These are phyloP conservation scores for Sturnira hondurensis DNA, from an alignment of 2,113 vertebrate species.

Conservation along the genomic window DNA sequence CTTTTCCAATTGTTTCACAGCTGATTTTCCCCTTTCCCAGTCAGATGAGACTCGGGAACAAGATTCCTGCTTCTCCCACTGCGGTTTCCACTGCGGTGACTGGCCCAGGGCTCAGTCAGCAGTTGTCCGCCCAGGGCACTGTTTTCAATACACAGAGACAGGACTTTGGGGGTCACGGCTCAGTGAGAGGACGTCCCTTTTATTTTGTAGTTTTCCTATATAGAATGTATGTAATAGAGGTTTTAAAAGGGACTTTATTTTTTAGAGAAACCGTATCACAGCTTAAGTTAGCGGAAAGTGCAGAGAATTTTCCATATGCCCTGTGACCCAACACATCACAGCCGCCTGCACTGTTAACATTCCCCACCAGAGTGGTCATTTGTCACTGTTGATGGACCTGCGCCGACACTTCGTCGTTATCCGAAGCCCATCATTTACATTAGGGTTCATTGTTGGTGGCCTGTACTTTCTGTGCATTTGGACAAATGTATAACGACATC, in stretches of 20 bases:
- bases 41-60: background rate
- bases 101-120: background rate
- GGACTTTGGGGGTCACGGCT: background rate
- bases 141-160: background rate
- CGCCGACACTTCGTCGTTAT: background rate
- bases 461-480: background rate
- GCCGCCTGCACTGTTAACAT: too few relatives aligned
- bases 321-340: fast-evolving
- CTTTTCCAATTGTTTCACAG: background rate
- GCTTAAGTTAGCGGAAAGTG: background rate
- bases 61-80: background rate
- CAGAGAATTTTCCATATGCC: background rate
- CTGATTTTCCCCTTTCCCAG: background rate
- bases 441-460: background rate
- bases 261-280: background rate
- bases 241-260: background rate
- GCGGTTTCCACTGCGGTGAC: background rate
- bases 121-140: background rate
- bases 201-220: background rate
- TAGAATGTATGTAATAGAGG: background rate
- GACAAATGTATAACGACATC: background rate
- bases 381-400: background rate
- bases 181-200: background rate
- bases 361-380: background rate
- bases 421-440: too few relatives aligned